Evolutionary conservation across 2,113 vertebrate species (phyloP), one percentile per base, ranked within the genome.

Genomic region (Jaculus jaculus): DNA sequence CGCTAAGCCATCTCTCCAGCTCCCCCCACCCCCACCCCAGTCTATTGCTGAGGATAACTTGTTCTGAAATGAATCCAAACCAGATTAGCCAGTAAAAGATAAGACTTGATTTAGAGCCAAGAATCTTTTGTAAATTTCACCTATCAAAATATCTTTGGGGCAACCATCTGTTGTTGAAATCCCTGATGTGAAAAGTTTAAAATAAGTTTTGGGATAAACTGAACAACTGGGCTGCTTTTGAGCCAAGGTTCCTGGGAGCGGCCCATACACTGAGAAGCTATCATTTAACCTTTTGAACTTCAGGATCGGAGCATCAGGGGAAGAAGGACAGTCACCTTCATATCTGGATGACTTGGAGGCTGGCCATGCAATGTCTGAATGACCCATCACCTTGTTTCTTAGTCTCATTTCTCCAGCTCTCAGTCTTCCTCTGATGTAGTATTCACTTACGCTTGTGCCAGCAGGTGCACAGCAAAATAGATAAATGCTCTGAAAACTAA

Each of bases 61-160:
- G 39, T 20, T n/a, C 69, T 85, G 74, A 86, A 93, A 82, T 91
- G 42, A 91, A 73, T 90, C 23, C 24, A 73, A 68, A 83, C 51
- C 16, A 58, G 65, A 91, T 91, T 85, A 85, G 18, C 88, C 15
- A 58, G 20, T 69, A 90, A 87, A 77, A 78, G 69, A 83, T 30
- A 75, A 87, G 61, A 80, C 0, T 91, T 47, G 13, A 37, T 68
- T 94, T 85, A 90, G 39, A 81, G 42, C 9, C 1, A 30, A 84
- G 58, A 89, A 37, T 39, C 54, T 75, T 68, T 69, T 80, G 60
- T 84, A 81, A 71, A 58, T 13, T 60, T 90, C 28, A 61, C 23
- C 47, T 75, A 17, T 26, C 2, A 28, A 92, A 90, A 7, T 77
- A 84, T 72, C 63, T 80, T 87, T 9, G 51, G n/a, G 26, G 21